Evolutionary conservation across 2,888 invertebrate genomes (phyloP), one percentile per base, ranked within the genome.

Genomic region (Limulus polyphemus): DNA sequence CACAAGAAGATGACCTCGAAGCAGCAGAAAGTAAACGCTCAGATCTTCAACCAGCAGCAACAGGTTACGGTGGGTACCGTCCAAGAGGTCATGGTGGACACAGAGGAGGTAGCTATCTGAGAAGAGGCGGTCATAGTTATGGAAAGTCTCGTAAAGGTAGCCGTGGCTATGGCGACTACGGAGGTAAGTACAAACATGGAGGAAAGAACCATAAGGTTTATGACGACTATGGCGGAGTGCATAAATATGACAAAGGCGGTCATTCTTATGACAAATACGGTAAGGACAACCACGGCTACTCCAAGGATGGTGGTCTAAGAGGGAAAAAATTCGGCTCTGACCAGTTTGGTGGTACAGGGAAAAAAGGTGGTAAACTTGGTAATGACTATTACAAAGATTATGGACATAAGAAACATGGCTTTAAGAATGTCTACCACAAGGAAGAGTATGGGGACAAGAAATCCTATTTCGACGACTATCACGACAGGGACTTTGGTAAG

Each of bases 341-440:
- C 7, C 59, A 64, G 14, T 64, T 64, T 49, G 60, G 62, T 14
- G 62, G 64, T 56, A 62, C 64, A n/a, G 66, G 66, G n/a, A 58
- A 60, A 16, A 62, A 64, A 52, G 67, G 67, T 46, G 60, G 58
- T 11, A 65, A 65, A 47, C 56, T 62, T 10, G 67, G 63, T 2
- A 65, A 62, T 0, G 63, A 63, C n/a, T 50, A 62, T 46, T 64
- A 59, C 49, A 65, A 67, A 12, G 65, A 65, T 55, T 60, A 63
- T 49, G 67, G 67, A 4, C 63, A 63, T 55, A 65, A 65, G 49
- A 62, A 62, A 49, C 17, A 62, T 13, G 65, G 67, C 7, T 67
- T 65, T 59, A 65, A 65, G 54, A 67, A 65, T 48, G 65, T 67
- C 14, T 67, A 67, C 51, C 65, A 65, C 50, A 67, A 67, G 49